Evolutionary conservation across 2,888 invertebrate species (phyloP).

Genomic region (Epinotia ramella): DNA sequence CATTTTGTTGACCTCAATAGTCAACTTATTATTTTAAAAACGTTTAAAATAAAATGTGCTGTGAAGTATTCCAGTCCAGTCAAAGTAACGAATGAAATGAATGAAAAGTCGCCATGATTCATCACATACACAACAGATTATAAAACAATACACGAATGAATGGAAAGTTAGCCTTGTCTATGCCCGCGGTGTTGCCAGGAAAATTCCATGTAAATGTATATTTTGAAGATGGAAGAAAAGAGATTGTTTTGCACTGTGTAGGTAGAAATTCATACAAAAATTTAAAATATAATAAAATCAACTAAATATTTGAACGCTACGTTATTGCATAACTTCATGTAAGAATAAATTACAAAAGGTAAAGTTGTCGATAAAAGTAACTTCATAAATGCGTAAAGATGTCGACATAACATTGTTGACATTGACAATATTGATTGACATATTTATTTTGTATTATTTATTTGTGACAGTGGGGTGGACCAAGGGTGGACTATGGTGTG

Average conservation of each 20-base stretch:
- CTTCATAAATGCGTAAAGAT: not conserved
- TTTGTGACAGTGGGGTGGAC: constrained; percentile 32
- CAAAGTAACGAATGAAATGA: constrained; percentile 44
- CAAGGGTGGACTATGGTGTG: constrained; percentile 42
- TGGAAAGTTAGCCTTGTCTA: not conserved
- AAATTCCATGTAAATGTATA: not conserved
- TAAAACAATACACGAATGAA: constrained; percentile 25
- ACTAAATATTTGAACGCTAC: not conserved
- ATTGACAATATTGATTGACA: not conserved
- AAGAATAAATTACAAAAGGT: not conserved
- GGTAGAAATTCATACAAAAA: constrained; percentile 3
- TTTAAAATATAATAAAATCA: not conserved
- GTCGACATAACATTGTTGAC: not conserved
- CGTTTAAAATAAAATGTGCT: constrained; percentile 40
- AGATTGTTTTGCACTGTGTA: not conserved
- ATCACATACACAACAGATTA: constrained; percentile 33
- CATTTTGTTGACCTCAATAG: constrained; percentile 60
- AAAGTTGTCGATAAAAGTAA: not conserved
- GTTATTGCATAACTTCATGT: not conserved
- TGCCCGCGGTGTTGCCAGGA: constrained; percentile 1
- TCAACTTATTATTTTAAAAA: constrained; percentile 46
- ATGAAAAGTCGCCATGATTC: constrained; percentile 43
- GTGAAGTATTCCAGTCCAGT: constrained; percentile 39
- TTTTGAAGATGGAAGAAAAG: not conserved
- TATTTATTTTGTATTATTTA: not conserved